These are phyloP conservation scores for Callorhinus ursinus DNA, from an alignment of 2,113 vertebrate genomes.

Conservation along the genomic window DNA sequence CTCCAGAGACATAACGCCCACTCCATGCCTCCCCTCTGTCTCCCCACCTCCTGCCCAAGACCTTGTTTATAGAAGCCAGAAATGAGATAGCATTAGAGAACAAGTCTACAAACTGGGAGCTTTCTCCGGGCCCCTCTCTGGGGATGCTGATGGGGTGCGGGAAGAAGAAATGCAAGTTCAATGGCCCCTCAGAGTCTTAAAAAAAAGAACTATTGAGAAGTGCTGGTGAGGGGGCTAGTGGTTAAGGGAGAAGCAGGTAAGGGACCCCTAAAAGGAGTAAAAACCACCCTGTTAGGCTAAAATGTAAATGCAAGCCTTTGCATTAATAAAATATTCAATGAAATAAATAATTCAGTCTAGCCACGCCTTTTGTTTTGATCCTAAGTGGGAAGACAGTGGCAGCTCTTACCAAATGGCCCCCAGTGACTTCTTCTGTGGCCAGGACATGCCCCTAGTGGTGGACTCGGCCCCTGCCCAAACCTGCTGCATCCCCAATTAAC, in stretches of 20 bases:
- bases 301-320: slow-evolving; percentile 75
- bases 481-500: slow-evolving; percentile 89
- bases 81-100: slow-evolving; percentile 18
- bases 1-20: neutral
- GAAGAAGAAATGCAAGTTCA: slow-evolving; percentile 42
- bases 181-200: slow-evolving; percentile 23
- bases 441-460: slow-evolving; percentile 75
- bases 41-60: neutral
- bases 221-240: neutral
- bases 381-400: slow-evolving; percentile 76
- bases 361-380: slow-evolving; percentile 78
- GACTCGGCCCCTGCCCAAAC: slow-evolving; percentile 74
- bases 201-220: slow-evolving; percentile 50
- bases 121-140: slow-evolving; percentile 36
- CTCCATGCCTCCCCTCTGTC: neutral
- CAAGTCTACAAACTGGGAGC: slow-evolving; percentile 52
- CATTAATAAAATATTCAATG: slow-evolving; percentile 86
- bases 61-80: neutral
- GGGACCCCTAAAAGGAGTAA: slow-evolving; percentile 57
- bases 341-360: slow-evolving; percentile 84
- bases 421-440: slow-evolving; percentile 47
- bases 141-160: neutral
- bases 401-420: slow-evolving; percentile 67
- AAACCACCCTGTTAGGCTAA: slow-evolving; percentile 64
- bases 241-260: neutral